Base-by-base conservation (phyloP, 2,113 vertebrate genomes). In the Corapipo altera region DNA sequence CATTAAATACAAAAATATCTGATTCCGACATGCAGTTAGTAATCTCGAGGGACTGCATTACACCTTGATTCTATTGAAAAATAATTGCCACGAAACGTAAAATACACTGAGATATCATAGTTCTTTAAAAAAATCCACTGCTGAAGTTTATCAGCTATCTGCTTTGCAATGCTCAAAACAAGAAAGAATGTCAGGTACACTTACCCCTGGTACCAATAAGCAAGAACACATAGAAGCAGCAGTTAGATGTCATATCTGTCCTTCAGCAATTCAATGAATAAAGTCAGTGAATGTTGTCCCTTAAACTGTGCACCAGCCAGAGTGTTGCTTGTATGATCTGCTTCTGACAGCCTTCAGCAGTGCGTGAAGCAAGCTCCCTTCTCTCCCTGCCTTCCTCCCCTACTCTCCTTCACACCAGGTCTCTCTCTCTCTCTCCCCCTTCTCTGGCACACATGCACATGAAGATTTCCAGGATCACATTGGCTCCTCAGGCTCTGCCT, bases 121-220 rank as follows among this genome's bases (percentile, higher is more conserved):
- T 12, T 58, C 81, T 92, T 61, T 6, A 27, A 28, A 44, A 79
- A 84, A 88, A 85, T 57, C 33, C 2, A 7, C 41, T 52, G 9
- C 17, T 51, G 33, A 83, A 81, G 61, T 90, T 93, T 81, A 74
- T 67, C 43, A 84, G 37, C 49, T 70, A 27, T 62, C 51, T 86
- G 70, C 79, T 95, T 93, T 88, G 80, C 61, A 85, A 54, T 35
- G 89, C 4, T 37, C 43, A 81, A 71, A 92, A 76, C 10, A 58
- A 67, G 57, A 41, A 76, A 81, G 95, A 74, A 95, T 82, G 33
- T 17, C 91, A 85, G 91, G 48, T 32, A 83, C 94, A 98, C 98
- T 98, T 96, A 98, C 98, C 95, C 49, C 96, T 97, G 85, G 94
- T 92, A 88, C 96, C 97, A 94, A 98, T 62, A 55, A 98, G 91